Conservation (phyloP, 2,888 invertebrate genomes). For the Diabrotica balteata region DNA sequence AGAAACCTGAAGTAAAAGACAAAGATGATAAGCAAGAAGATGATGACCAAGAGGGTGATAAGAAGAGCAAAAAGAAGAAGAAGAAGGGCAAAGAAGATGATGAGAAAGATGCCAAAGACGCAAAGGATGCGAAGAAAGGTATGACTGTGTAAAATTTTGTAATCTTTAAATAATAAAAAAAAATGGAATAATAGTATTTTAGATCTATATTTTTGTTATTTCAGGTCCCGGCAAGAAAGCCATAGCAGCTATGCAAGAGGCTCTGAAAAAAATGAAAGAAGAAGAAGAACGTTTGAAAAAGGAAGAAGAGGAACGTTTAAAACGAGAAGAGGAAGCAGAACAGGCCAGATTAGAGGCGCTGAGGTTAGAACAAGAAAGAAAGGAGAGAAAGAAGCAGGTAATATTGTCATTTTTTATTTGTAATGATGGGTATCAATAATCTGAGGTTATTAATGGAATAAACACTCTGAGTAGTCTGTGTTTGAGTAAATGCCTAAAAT, state of each 20-base stretch:
- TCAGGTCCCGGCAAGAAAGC: constrained; percentile 84
- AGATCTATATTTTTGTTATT: constrained; percentile 15
- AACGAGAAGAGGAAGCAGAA: constrained; percentile 85
- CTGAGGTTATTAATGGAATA: no score
- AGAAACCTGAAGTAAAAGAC: constrained; percentile 56
- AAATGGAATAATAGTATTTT: constrained; percentile 9
- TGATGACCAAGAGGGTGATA: constrained; percentile 54
- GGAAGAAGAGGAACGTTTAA: constrained; percentile 83
- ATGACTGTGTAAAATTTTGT: constrained; percentile 23
- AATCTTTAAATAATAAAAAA: constrained; percentile 1
- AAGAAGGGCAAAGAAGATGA: constrained; percentile 49
- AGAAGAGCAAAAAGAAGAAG: constrained; percentile 49
- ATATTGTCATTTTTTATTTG: constrained; percentile 49
- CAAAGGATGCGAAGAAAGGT: constrained; percentile 64
- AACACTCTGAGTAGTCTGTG: no score
- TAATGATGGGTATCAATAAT: no score
- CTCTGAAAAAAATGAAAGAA: constrained; percentile 85
- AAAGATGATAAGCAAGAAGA: constrained; percentile 65
- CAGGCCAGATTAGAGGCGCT: constrained; percentile 73
- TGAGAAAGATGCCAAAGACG: constrained; percentile 53
- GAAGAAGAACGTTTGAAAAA: constrained; percentile 79
- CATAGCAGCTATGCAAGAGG: constrained; percentile 91
- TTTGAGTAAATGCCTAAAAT: not conserved
- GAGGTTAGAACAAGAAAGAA: constrained; percentile 79
- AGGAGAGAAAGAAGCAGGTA: constrained; percentile 87